These are phyloP conservation scores for Bombyx huttoni DNA, from an alignment of 2,888 invertebrate genomes.

Conservation along the genomic window DNA sequence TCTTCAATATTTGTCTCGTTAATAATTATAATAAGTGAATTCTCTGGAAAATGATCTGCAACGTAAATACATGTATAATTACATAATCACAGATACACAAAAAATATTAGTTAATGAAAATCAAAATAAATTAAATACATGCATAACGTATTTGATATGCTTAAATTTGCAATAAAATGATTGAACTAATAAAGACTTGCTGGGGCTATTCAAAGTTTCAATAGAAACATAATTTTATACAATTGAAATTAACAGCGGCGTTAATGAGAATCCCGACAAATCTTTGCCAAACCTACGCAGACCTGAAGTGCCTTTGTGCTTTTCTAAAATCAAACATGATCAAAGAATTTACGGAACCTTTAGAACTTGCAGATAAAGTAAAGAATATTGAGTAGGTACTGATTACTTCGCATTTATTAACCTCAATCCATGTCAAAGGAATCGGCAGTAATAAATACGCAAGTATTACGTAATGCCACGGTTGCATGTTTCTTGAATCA, in stretches of 20 bases:
- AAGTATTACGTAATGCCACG: too few relatives aligned
- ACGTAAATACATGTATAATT: too few relatives aligned
- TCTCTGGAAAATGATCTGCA: too few relatives aligned
- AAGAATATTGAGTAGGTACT: constrained; percentile 6
- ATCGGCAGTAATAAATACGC: neutral
- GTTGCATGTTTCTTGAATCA: too few relatives aligned
- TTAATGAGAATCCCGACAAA: neutral
- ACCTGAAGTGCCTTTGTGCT: neutral
- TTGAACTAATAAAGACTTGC: neutral
- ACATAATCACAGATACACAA: too few relatives aligned
- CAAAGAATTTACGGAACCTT: constrained; percentile 10
- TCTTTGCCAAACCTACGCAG: constrained; percentile 4
- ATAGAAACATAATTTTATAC: constrained; percentile 1
- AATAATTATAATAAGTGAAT: too few relatives aligned
- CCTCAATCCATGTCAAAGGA: neutral
- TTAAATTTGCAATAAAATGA: too few relatives aligned
- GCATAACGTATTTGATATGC: too few relatives aligned
- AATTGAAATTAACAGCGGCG: neutral
- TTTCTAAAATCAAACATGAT: constrained; percentile 12
- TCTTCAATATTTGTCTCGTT: too few relatives aligned
- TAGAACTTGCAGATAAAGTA: constrained; percentile 4
- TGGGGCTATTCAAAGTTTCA: neutral
- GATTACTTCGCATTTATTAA: constrained; percentile 8
- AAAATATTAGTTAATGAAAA: too few relatives aligned
- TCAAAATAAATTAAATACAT: too few relatives aligned